These are phyloP conservation scores for Melieria crassipennis DNA, from an alignment of 2,888 invertebrate species.

Conservation along the genomic window DNA sequence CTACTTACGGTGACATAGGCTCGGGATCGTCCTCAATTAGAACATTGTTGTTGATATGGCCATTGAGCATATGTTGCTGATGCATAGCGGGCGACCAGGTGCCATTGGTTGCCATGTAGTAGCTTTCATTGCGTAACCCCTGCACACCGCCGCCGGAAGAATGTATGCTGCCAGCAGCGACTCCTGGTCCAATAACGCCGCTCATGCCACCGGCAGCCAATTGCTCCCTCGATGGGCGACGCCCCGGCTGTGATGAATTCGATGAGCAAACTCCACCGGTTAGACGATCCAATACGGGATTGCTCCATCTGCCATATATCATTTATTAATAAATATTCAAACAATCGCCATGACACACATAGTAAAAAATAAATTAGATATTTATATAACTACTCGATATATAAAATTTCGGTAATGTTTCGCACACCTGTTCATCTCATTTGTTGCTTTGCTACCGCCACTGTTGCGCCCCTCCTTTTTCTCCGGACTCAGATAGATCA, in stretches of 20 bases:
- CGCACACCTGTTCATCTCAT: constrained; percentile 61
- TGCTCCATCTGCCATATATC: constrained; percentile 68
- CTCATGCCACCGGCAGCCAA: constrained; percentile 35
- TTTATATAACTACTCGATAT: too few species aligned
- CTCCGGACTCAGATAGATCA: constrained; percentile 65
- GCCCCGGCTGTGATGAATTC: constrained; percentile 54
- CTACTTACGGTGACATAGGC: constrained; percentile 64
- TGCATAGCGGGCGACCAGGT: constrained; percentile 69
- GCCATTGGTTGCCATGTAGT: constrained; percentile 83
- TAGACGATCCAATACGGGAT: constrained; percentile 88
- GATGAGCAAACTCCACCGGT: constrained; percentile 74
- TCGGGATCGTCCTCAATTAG: constrained; percentile 73
- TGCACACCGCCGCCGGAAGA: constrained; percentile 42
- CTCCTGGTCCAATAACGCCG: constrained; percentile 38
- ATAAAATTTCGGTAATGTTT: background rate
- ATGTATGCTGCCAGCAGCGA: constrained; percentile 32
- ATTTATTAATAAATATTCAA: background rate
- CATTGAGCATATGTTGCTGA: constrained; percentile 59
- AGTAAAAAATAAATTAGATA: too few species aligned
- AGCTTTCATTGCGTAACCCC: constrained; percentile 87
- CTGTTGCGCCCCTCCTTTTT: constrained; percentile 54
- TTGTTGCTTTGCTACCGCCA: constrained; percentile 45
- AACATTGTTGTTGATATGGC: constrained; percentile 67
- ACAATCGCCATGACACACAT: background rate
- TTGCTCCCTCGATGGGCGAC: constrained; percentile 40